phyloP scores from a whole-genome alignment of 2,113 vertebrate genomes.

The Noctilio leporinus region DNA sequence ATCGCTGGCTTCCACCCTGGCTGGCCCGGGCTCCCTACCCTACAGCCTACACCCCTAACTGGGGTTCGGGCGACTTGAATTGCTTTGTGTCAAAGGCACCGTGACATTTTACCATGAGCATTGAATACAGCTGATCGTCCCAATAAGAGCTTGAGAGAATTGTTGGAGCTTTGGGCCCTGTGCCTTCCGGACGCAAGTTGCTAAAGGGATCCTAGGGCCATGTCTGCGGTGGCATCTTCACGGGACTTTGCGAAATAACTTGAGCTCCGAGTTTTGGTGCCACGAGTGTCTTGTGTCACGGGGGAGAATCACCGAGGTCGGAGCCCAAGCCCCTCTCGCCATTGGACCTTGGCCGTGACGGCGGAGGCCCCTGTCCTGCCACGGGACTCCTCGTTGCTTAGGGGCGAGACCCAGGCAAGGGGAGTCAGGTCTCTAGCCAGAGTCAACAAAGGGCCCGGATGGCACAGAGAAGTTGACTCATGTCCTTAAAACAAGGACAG shows the following conservation, averaged over 20 bases:
- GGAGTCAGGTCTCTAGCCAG: fast-evolving
- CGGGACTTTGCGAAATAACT: background rate
- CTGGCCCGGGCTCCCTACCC: background rate
- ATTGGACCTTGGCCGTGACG: background rate
- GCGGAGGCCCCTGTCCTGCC: too few relatives aligned
- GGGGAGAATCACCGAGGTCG: background rate
- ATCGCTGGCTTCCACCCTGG: too few relatives aligned
- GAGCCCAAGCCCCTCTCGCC: background rate
- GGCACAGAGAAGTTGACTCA: background rate
- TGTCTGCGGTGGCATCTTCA: background rate
- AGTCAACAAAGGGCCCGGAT: background rate
- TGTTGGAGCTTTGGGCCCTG: background rate
- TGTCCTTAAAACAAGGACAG: too few relatives aligned
- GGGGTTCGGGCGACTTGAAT: fast-evolving
- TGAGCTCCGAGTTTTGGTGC: background rate
- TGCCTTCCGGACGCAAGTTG: background rate
- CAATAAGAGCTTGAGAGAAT: background rate
- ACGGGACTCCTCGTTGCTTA: background rate
- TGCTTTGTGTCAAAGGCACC: background rate
- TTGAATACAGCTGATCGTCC: background rate
- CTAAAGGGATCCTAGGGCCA: background rate
- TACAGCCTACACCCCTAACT: background rate
- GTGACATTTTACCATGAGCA: background rate
- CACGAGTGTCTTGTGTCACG: background rate
- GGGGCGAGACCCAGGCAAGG: background rate